Evolutionary conservation across 2,113 vertebrate species (phyloP).

Genomic region (Percopsis transmontana): DNA sequence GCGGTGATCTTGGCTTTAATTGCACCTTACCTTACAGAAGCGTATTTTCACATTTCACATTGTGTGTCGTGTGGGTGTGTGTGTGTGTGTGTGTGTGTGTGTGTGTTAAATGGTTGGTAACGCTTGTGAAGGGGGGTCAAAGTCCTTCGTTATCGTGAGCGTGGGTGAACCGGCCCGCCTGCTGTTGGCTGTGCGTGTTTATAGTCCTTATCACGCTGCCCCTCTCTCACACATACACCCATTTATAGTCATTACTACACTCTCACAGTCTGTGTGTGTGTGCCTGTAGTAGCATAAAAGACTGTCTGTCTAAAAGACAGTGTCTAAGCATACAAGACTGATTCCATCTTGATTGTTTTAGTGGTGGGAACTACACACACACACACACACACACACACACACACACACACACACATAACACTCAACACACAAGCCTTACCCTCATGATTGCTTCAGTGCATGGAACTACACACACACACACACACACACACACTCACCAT

Average conservation of each 20-base stretch:
- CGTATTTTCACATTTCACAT: too few relatives aligned
- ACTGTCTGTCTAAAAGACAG: too few relatives aligned
- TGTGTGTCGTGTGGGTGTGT: not conserved
- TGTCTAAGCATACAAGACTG: too few relatives aligned
- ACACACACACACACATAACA: not conserved
- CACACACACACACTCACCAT: not conserved
- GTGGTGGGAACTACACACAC: not conserved
- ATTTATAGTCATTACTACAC: not conserved
- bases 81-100: not conserved
- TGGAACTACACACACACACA: not conserved
- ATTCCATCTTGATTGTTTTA: too few relatives aligned
- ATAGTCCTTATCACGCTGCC: slow-evolving; percentile 70
- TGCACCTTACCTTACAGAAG: too few relatives aligned
- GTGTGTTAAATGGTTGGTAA: not conserved
- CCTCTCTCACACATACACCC: not conserved
- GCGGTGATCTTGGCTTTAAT: too few relatives aligned
- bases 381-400: slow-evolving; percentile 17
- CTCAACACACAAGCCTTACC: not conserved
- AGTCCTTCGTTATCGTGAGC: slow-evolving; percentile 64
- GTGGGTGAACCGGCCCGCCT: slow-evolving; percentile 65
- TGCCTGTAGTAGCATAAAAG: too few relatives aligned
- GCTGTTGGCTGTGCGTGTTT: slow-evolving; percentile 69
- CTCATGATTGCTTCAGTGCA: not conserved
- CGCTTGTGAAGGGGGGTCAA: slow-evolving; percentile 53
- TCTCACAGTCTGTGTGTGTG: not conserved